These are phyloP conservation scores for Plotosus lineatus DNA, from an alignment of 2,113 vertebrate genomes.

Conservation along the genomic window DNA sequence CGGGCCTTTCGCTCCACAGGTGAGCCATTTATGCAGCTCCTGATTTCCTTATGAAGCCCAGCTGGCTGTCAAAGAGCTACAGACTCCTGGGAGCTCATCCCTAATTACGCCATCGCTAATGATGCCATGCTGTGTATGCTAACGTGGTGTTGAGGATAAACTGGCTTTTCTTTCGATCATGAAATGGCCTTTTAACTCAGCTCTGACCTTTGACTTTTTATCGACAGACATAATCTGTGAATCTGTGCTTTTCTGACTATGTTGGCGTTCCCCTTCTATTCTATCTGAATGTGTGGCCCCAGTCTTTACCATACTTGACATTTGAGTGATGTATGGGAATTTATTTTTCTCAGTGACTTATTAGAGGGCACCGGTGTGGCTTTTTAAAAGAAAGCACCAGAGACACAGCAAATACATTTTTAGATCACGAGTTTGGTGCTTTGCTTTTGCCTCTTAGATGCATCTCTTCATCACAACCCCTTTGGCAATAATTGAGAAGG, in stretches of 20 bases:
- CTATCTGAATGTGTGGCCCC: neutral
- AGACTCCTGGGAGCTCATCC: slow-evolving; percentile 31
- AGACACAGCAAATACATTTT: neutral
- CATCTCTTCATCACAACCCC: neutral
- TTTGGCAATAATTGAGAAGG: neutral
- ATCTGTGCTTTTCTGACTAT: neutral
- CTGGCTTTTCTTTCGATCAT: neutral
- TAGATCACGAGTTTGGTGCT: neutral
- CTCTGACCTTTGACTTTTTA: neutral
- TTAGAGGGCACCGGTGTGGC: neutral
- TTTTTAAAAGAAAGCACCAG: neutral
- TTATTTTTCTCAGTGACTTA: neutral
- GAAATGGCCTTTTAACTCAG: neutral
- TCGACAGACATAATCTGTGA: neutral
- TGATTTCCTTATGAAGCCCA: slow-evolving; percentile 31
- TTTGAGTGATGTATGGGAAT: neutral
- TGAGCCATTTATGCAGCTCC: slow-evolving; percentile 27
- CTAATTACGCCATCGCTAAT: slow-evolving; percentile 6
- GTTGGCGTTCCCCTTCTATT: neutral
- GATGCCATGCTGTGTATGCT: neutral
- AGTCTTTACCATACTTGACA: neutral
- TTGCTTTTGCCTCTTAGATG: neutral
- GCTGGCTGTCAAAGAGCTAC: slow-evolving; percentile 28
- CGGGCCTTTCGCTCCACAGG: slow-evolving; percentile 16
- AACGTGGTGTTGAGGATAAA: neutral